These are phyloP conservation scores for Lepus oiostolus DNA, from an alignment of 2,797 vertebrate species.

Conservation along the genomic window DNA sequence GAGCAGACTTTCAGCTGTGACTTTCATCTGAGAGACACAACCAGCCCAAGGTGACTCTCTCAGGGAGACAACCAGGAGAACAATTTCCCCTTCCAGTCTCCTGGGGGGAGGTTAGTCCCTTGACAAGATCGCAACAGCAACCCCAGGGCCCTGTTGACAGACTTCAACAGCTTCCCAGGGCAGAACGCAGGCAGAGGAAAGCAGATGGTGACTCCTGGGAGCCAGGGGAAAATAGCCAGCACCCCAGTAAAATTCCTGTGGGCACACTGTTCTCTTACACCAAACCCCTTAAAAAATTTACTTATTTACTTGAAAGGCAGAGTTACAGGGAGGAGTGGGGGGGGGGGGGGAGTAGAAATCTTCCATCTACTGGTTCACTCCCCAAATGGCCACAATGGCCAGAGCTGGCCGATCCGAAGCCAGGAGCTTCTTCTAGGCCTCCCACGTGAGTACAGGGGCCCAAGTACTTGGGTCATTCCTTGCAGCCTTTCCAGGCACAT, in stretches of 20 bases:
- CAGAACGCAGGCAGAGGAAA: not conserved
- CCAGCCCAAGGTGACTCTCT: not conserved
- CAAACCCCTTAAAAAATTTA: not conserved
- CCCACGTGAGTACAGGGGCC: too few species aligned
- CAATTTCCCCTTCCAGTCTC: not conserved
- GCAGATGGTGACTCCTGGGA: not conserved
- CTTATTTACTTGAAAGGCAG: too few species aligned
- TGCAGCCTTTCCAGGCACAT: too few species aligned
- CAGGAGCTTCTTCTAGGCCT: too few species aligned
- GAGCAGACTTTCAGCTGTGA: not conserved
- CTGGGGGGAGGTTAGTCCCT: not conserved
- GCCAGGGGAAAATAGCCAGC: not conserved
- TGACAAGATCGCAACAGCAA: too few species aligned
- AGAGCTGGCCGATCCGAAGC: too few species aligned
- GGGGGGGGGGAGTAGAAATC: too few species aligned
- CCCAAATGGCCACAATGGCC: too few species aligned
- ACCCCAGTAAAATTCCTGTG: not conserved
- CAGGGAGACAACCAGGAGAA: not conserved
- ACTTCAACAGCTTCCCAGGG: not conserved
- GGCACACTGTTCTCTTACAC: not conserved
- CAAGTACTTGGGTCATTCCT: too few species aligned
- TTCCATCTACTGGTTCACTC: too few species aligned
- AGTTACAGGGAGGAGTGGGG: too few species aligned
- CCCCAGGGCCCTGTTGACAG: not conserved
- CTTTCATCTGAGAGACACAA: not conserved